Conservation (phyloP, 37 sponge, comb jelly and placozoan species). For the Axinella damicornis region DNA sequence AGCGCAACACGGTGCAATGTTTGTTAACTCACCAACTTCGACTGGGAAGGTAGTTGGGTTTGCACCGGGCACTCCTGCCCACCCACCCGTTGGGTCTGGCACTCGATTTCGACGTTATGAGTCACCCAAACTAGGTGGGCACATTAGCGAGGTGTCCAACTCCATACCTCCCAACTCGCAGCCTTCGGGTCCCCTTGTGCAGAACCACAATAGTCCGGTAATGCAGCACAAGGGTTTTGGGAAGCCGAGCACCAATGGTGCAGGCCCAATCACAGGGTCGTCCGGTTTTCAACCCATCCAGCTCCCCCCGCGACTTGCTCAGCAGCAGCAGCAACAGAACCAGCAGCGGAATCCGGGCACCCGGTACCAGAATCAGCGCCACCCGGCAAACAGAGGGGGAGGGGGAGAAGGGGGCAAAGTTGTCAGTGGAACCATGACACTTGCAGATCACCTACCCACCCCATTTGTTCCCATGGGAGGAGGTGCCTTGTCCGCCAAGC, state of each 20-base stretch:
- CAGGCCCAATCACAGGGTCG: background rate
- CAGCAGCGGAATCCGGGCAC: conserved; percentile 30
- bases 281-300: conserved; percentile 16
- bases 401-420: background rate
- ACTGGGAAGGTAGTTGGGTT: conserved; percentile 13
- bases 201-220: background rate
- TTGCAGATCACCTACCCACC: conserved; percentile 15
- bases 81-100: conserved; percentile 52
- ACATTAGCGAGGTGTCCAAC: conserved; percentile 12
- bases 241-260: background rate
- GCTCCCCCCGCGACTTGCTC: conserved; percentile 50
- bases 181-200: background rate
- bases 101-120: conserved; percentile 19
- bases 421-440: conserved; percentile 3
- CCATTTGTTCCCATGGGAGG: conserved; percentile 9
- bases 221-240: conserved; percentile 16
- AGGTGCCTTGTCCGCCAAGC: background rate
- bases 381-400: conserved; percentile 64
- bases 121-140: conserved; percentile 43
- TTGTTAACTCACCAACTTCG: conserved; percentile 43
- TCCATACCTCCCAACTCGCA: conserved; percentile 4
- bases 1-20: conserved; percentile 23
- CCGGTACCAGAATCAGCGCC: conserved; percentile 86
- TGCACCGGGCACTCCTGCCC: conserved; percentile 27
- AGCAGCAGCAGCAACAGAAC: conserved; percentile 28